phyloP scores from a whole-genome alignment of 1,140 invertebrate genomes.

The Grapholita molesta region DNA sequence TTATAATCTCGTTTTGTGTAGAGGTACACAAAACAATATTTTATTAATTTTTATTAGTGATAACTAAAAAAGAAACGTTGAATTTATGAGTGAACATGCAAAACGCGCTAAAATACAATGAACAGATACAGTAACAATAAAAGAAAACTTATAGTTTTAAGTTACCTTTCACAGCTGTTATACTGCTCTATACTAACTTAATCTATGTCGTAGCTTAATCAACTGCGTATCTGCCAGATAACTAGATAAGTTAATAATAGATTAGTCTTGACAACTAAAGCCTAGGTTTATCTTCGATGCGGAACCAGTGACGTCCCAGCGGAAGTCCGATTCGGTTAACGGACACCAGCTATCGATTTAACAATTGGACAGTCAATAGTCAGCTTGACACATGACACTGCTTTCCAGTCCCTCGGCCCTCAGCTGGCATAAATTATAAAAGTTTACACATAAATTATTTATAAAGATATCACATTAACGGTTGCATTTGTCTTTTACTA shows the following conservation, averaged over 20 bases:
- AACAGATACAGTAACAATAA: too few relatives aligned
- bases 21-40: too few relatives aligned
- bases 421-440: neutral
- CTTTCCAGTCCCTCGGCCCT: constrained; percentile 16
- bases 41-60: too few relatives aligned
- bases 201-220: neutral
- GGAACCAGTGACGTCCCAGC: constrained; percentile 28
- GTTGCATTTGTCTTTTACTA: too few relatives aligned
- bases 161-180: too few relatives aligned
- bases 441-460: neutral
- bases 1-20: too few relatives aligned
- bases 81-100: too few relatives aligned
- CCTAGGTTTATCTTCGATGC: constrained; percentile 16
- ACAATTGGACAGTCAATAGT: constrained; percentile 38
- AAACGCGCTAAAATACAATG: too few relatives aligned
- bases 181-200: neutral
- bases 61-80: too few relatives aligned
- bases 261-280: constrained; percentile 1
- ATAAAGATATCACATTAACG: neutral
- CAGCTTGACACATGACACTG: constrained; percentile 34
- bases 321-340: constrained; percentile 25
- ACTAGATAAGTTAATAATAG: constrained; percentile 1
- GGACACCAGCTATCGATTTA: constrained; percentile 39
- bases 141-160: too few relatives aligned
- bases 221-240: neutral